A percentile compares a stretch with the other conserved stretches of the same genome.
Conservation (phyloP, 1,140 invertebrate species). For the Papilio polyxenes region DNA sequence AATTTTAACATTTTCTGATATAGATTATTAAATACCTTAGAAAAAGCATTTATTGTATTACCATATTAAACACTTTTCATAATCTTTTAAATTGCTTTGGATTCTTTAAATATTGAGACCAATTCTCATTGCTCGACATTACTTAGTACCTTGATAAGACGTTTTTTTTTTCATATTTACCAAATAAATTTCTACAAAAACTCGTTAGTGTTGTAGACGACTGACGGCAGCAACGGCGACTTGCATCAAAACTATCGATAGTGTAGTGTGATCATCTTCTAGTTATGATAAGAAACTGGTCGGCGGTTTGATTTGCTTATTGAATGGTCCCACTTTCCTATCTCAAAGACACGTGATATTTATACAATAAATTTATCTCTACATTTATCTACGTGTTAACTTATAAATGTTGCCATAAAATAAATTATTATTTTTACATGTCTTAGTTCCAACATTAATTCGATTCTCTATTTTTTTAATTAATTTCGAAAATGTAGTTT, state of each 20-base stretch:
- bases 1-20: slow-evolving; percentile 2
- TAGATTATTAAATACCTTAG: background rate
- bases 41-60: background rate
- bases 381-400: slow-evolving; percentile 3
- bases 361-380: background rate
- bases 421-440: background rate
- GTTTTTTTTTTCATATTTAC: background rate
- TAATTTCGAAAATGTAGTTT: too few relatives aligned
- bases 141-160: background rate
- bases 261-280: background rate
- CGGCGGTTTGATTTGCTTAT: background rate
- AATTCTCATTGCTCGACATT: background rate
- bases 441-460: background rate
- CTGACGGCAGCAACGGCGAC: background rate
- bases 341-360: background rate
- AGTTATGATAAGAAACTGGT: background rate
- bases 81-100: background rate
- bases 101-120: background rate
- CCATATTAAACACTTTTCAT: background rate
- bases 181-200: background rate
- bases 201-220: background rate
- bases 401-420: background rate
- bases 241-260: background rate
- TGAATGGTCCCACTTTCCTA: background rate
- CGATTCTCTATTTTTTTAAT: too few relatives aligned